Evolutionary conservation across 2,113 vertebrate species (phyloP).

Genomic region (Macrotus californicus): DNA sequence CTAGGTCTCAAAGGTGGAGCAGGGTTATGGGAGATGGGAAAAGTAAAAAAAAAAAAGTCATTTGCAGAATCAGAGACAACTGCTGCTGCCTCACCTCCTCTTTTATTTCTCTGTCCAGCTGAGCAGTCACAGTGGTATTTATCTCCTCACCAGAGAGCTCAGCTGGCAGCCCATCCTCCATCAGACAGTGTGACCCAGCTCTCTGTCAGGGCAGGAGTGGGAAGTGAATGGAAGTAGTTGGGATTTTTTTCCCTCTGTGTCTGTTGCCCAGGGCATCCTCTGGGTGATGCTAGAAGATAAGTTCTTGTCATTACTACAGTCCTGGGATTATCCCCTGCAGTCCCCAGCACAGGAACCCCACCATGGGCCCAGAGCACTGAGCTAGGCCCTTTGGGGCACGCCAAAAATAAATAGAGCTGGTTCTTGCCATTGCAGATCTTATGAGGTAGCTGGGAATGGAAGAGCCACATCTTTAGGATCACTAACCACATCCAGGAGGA

Average conservation of each 20-base stretch:
- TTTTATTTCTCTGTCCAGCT: not conserved
- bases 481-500: constrained; percentile 32
- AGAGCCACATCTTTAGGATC: not conserved
- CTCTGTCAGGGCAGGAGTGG: not conserved
- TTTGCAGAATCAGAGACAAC: not conserved
- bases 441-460: not conserved
- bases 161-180: not conserved
- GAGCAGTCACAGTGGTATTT: not conserved
- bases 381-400: not conserved
- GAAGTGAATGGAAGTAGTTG: not conserved
- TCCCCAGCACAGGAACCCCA: not conserved
- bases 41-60: not conserved
- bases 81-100: not conserved
- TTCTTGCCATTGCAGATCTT: not conserved
- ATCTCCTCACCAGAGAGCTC: not conserved
- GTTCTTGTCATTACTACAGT: not conserved
- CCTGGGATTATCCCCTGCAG: not conserved
- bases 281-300: constrained; percentile 71
- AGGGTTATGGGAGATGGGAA: not conserved
- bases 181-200: too few relatives aligned
- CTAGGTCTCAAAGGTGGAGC: not conserved
- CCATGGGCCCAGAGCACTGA: not conserved
- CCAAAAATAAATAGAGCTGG: not conserved
- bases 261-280: constrained; percentile 56
- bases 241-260: not conserved